phyloP scores from a whole-genome alignment of 1,140 invertebrate genomes.

The Drosophila asahinai region DNA sequence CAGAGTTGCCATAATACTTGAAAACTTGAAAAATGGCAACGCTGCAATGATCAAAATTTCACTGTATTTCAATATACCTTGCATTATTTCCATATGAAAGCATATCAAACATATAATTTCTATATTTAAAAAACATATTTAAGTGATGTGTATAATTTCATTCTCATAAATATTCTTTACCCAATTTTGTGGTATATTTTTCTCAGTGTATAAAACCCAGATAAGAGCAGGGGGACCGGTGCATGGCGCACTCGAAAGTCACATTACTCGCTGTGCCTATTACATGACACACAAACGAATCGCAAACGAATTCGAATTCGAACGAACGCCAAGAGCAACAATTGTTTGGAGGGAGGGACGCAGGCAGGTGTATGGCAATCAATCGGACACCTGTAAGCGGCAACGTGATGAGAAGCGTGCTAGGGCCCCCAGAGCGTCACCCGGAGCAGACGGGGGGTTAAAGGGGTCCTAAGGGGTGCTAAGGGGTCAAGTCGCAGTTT shows the following conservation, averaged over 20 bases:
- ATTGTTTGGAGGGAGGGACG: conserved; percentile 41
- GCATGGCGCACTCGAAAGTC: conserved; percentile 48
- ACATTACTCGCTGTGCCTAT: conserved; percentile 62
- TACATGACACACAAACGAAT: conserved; percentile 57
- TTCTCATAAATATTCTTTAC: background rate
- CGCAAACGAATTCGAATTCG: conserved; percentile 16
- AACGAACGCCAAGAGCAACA: conserved; percentile 37
- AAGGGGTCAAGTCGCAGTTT: conserved; percentile 16
- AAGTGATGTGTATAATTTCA: too few species aligned
- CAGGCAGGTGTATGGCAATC: conserved; percentile 27
- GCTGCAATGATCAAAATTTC: background rate
- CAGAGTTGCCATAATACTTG: too few species aligned
- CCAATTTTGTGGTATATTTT: background rate
- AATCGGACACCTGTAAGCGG: conserved; percentile 53
- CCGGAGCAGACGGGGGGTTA: background rate
- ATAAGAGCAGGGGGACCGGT: background rate
- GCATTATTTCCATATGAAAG: too few species aligned
- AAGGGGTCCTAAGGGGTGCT: background rate
- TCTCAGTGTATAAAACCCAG: background rate
- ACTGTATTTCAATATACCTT: too few species aligned
- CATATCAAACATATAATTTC: too few species aligned
- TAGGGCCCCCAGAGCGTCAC: conserved; percentile 1
- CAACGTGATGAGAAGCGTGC: conserved; percentile 61
- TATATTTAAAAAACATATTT: too few species aligned
- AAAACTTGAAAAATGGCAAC: background rate